Evolutionary conservation across 2,797 vertebrate genomes (phyloP), one percentile per base, ranked within the genome.

Genomic region (Microctenopoma stevenorrisi): DNA sequence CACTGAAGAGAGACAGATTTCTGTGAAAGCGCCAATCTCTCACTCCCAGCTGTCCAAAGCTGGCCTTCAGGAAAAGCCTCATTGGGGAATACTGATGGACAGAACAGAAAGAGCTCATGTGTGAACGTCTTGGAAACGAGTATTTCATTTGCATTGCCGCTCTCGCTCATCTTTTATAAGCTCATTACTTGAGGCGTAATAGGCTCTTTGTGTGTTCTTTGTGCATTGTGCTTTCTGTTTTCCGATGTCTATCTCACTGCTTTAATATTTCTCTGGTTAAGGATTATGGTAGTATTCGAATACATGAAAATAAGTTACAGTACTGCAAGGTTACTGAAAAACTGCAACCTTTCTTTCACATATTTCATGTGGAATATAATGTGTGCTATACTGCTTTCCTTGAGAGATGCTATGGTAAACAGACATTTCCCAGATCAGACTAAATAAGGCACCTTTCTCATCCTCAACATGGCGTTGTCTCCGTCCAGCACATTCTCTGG

Each of bases 1-100:
- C 74, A 75, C 59, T 74, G 62, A 58, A 79, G 78, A 81, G 57
- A 57, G 72, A 76, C 59, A 72, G 79, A 83, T 88, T 86, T 83
- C 47, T 62, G 70, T 48, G 9, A 81, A 74, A 68, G 64, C 84
- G 74, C 72, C 67, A 82, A 81, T 86, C 81, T 84, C 52, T 72
- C 37, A 40, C 58, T 74, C 54, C 73, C 82, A 83, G 82, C 83
- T 83, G 81, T 80, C 79, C 72, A 79, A 70, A 79, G 53, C 58
- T 44, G 68, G 16, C 71, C 82, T 76, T 76, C 53, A 42, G 66
- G 72, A 85, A 77, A 86, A 73, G 54, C 50, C 64, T 82, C 54
- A 50, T 26, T 71, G 68, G 71, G 63, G 57, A 71, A 71, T 47
- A 26, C 53, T 76, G 71, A 86, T 80, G 64, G 72, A 74, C 65